Evolutionary conservation across 2,113 vertebrate genomes (phyloP), one percentile per base, ranked within the genome.

Genomic region (Paradoxurus hermaphroditus): DNA sequence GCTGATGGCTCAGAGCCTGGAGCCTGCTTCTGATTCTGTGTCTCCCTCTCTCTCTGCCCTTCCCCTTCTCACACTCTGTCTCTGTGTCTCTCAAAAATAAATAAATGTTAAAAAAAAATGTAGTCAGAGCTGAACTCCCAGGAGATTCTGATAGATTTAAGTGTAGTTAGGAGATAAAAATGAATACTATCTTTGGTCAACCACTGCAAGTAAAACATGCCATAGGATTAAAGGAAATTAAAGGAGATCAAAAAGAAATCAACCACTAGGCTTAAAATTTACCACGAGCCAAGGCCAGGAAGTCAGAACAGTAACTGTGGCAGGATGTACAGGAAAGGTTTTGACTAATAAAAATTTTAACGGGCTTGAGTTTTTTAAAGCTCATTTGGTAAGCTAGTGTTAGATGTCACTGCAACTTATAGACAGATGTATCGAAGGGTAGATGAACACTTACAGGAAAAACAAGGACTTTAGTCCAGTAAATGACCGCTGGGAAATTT

Each of bases 391-490:
- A 88, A 92, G 27, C 16, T 70, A n/a, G 34, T 67, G 65, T 63
- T 84, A 81, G 18, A 93, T 59, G 51, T 72, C 85, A 82, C 14
- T 75, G 53, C 36, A 39, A 51, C 75, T 77, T 41, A 23, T 8
- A 79, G 75, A 93, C 16, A 49, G 73, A 75, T 34, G 16, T 36
- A 46, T n/a, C 59, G 31, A 77, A 85, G 91, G 67, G 39, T 72
- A 87, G 67, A 88, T 81, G n/a, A 68, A 75, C 97, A 99, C 99
- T 99, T 98, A 99, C 99, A 99, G 97, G 96, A 99, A 99, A 86
- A 96, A 98, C 62, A 99, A 98, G 36, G 98, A 99, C 90, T 98
- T 97, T 77, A 99, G 97, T 4, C 99, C 99, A 36, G 97, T 97
- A 98, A 99, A 99, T 6, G 98, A 97, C 82, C 98, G 98, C 92